phyloP scores from a whole-genome alignment of 1,140 invertebrate genomes.

The Drosophila gunungcola region DNA sequence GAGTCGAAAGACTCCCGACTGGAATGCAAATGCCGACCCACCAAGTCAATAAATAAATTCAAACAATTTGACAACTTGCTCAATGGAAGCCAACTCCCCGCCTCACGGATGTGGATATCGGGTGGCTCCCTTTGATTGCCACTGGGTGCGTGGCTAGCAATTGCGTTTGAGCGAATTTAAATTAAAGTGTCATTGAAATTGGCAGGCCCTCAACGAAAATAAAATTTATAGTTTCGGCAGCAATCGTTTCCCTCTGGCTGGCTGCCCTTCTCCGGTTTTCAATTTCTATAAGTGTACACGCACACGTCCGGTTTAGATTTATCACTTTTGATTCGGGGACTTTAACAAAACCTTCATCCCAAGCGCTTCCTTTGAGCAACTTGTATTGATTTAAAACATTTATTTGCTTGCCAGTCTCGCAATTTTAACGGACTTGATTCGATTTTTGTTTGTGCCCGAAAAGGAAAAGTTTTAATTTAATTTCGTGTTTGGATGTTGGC shows the following conservation, averaged over 20 bases:
- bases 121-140: slow-evolving; percentile 57
- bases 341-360: slow-evolving; percentile 20
- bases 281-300: slow-evolving; percentile 73
- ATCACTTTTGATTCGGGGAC: slow-evolving; percentile 77
- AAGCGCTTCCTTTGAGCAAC: slow-evolving; percentile 13
- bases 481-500: slow-evolving; percentile 41
- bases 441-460: slow-evolving; percentile 49
- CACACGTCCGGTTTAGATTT: slow-evolving; percentile 79
- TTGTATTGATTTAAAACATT: slow-evolving; percentile 81
- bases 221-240: slow-evolving; percentile 80
- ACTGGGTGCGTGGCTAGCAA: slow-evolving; percentile 73
- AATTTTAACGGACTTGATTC: slow-evolving; percentile 23
- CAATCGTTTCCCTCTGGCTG: slow-evolving; percentile 2
- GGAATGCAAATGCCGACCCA: slow-evolving; percentile 74
- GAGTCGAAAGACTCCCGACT: slow-evolving; percentile 72
- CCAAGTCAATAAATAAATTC: slow-evolving; percentile 82
- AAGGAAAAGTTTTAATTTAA: slow-evolving; percentile 73
- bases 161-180: slow-evolving; percentile 83
- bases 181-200: slow-evolving; percentile 83
- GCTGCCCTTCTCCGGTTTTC: slow-evolving; percentile 57
- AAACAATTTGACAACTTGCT: slow-evolving; percentile 83
- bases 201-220: slow-evolving; percentile 77
- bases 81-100: slow-evolving; percentile 46
- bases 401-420: slow-evolving; percentile 50
- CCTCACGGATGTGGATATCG: slow-evolving; percentile 32